These are phyloP conservation scores for Drosophila neonasuta DNA, from an alignment of 2,888 invertebrate genomes.

Conservation along the genomic window DNA sequence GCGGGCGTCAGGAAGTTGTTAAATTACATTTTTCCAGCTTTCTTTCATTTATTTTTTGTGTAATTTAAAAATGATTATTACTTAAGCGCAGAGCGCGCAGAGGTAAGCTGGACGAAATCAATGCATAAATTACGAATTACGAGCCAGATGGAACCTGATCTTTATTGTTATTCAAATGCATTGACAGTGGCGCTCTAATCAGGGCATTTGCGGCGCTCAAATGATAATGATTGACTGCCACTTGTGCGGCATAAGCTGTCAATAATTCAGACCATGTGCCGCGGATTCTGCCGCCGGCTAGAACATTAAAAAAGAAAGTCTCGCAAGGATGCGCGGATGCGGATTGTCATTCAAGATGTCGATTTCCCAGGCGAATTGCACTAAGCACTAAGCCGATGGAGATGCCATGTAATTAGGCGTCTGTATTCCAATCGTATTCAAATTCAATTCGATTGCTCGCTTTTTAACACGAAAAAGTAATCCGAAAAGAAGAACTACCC, in stretches of 20 bases:
- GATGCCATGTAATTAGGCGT: conserved; percentile 65
- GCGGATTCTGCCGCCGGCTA: conserved; percentile 37
- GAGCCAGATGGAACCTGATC: conserved; percentile 59
- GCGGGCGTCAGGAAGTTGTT: conserved; percentile 68
- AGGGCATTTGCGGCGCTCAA: conserved; percentile 41
- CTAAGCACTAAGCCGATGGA: conserved; percentile 66
- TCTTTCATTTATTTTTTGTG: conserved; percentile 34
- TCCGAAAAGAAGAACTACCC: neutral
- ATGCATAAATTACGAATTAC: conserved; percentile 72
- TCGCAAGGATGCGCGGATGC: conserved; percentile 31
- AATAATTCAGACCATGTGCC: conserved; percentile 75
- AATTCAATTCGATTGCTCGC: conserved; percentile 57
- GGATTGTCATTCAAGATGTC: conserved; percentile 63
- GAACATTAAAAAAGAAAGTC: conserved; percentile 32
- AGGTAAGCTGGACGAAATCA: conserved; percentile 50
- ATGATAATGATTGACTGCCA: conserved; percentile 72
- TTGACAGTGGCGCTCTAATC: conserved; percentile 55
- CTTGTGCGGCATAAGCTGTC: conserved; percentile 66
- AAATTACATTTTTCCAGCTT: conserved; percentile 55
- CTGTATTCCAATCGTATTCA: conserved; percentile 39
- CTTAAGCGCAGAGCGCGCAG: conserved; percentile 21
- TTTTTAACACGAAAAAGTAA: conserved; percentile 25
- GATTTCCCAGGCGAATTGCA: conserved; percentile 76
- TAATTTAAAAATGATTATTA: conserved; percentile 75
- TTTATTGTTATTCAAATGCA: conserved; percentile 81